Evolutionary conservation across 2,888 invertebrate species (phyloP), one percentile per base, ranked within the genome.

Genomic region (Helicoverpa assulta): DNA sequence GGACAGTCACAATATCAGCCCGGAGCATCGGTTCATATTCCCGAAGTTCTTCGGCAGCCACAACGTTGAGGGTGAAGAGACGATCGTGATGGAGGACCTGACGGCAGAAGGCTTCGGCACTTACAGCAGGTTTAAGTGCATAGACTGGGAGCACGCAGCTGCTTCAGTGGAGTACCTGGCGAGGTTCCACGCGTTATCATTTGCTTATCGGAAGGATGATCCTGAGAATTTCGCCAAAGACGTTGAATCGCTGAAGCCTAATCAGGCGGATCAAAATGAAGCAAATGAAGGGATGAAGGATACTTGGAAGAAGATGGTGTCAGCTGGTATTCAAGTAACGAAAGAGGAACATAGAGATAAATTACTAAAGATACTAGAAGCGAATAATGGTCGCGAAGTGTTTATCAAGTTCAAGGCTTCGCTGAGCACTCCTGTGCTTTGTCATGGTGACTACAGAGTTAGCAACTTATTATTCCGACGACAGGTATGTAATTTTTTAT

Each of bases 151-250:
- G 4, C 90, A 91, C 40, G 87, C 90, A 0, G 72, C 87, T 0
- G 73, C 84, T 2, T 85, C 91, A 0, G 79, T 91, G 0, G 78
- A 87, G 26, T 77, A 73, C 1, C 73, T 93, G 14, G 93, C 93
- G 0, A 87, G 85, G 54, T 91, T 92, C 67, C 94, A 94, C 67
- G 93, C 93, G 0, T 71, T 93, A 12, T 93, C 93, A 0, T 91
- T 93, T 12, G 91, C 91, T 0, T 88, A 89, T 50, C 86, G 88
- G 53, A 88, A 88, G 12, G 88, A 92, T 51, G 80, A 90, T 18
- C 93, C 92, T 0, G 86, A 83, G 14, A 80, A 84, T 10, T 90
- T 87, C 33, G 73, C 77, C 0, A 55, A 59, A 43, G 71, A 79
- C 0, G 67, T 72, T 0, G 67, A 85, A 0, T 60, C 66, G 29